These are phyloP conservation scores for Leguminivora glycinivorella DNA, from an alignment of 1,140 invertebrate species.

Conservation along the genomic window DNA sequence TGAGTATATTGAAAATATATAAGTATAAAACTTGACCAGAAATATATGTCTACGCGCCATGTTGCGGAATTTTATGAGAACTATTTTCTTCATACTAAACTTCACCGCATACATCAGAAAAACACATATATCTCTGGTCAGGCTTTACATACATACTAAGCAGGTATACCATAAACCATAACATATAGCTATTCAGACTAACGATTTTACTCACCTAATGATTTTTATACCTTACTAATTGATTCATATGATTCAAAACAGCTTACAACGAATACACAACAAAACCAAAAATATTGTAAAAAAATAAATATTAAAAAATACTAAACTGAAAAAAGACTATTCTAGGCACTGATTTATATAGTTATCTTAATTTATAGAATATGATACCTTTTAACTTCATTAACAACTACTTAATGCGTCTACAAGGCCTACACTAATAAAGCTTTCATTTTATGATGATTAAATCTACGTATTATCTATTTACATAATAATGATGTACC, in stretches of 20 bases:
- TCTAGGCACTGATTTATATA: constrained; percentile 22
- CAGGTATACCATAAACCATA: not conserved
- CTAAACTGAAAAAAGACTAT: constrained; percentile 21
- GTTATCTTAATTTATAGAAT: constrained; percentile 11
- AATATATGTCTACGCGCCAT: no score
- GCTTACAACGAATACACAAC: constrained; percentile 14
- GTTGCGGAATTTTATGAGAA: no score
- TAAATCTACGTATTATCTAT: constrained; percentile 54
- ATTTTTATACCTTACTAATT: not conserved
- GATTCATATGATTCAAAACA: constrained; percentile 1
- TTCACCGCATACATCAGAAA: no score
- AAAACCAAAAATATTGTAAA: constrained; percentile 18
- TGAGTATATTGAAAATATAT: not conserved
- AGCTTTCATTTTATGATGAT: constrained; percentile 65
- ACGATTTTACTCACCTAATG: not conserved
- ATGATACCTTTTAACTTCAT: constrained; percentile 19
- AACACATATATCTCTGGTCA: no score
- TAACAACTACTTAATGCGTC: constrained; percentile 20
- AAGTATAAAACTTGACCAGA: no score
- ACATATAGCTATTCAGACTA: not conserved
- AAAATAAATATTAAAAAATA: constrained; percentile 24
- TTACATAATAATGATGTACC: constrained; percentile 44
- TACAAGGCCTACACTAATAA: constrained; percentile 60
- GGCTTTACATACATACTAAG: no score
- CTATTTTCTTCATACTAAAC: no score